Percentiles rank a stretch among this genome's conserved stretches.
phyloP scores from a whole-genome alignment of 2,888 invertebrate genomes.

The Tinea trinotella region DNA sequence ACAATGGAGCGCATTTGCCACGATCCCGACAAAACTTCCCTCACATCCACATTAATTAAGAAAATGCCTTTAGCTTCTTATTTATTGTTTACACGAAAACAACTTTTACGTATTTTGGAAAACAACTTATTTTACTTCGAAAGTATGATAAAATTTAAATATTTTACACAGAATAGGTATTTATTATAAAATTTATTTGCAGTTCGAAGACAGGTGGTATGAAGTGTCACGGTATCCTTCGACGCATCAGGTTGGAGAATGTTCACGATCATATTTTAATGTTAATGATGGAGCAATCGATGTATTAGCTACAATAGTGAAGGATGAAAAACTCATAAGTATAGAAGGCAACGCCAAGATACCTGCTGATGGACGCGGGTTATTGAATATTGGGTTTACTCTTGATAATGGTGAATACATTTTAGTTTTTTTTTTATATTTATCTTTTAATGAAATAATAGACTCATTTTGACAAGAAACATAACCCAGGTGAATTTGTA shows the following conservation, averaged over 20 bases:
- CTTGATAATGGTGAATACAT: constrained; percentile 64
- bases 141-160: too few species aligned
- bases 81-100: neutral
- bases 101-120: neutral
- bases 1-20: too few species aligned
- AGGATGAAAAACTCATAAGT: constrained; percentile 50
- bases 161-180: too few species aligned
- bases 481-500: too few species aligned
- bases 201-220: constrained; percentile 74
- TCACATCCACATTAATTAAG: too few species aligned
- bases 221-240: constrained; percentile 76
- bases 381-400: constrained; percentile 67
- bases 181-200: too few species aligned
- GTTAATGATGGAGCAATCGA: constrained; percentile 29
- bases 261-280: constrained; percentile 71
- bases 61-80: too few species aligned
- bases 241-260: constrained; percentile 72
- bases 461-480: too few species aligned
- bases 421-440: neutral
- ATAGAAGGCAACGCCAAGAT: constrained; percentile 61
- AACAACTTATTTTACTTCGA: neutral
- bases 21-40: too few species aligned
- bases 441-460: too few species aligned
- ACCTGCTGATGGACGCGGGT: constrained; percentile 58
- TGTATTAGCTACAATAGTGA: constrained; percentile 40